These are phyloP conservation scores for Scalopus aquaticus DNA, from an alignment of 2,113 vertebrate genomes.

Conservation along the genomic window DNA sequence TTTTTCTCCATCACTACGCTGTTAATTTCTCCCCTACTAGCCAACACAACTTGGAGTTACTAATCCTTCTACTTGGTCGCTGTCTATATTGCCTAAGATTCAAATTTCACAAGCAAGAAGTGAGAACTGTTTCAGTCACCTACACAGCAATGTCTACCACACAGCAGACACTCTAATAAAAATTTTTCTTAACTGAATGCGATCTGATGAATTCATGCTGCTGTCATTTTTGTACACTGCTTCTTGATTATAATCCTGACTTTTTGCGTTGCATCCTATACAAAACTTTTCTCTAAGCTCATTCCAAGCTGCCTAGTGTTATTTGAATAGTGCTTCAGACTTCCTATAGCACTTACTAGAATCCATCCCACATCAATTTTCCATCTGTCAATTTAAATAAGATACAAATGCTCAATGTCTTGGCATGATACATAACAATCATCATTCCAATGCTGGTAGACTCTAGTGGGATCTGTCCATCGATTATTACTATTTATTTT, in stretches of 20 bases:
- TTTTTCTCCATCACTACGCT: not conserved
- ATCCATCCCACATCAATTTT: not conserved
- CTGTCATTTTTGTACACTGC: not conserved
- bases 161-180: not conserved
- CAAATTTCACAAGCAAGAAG: not conserved
- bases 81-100: not conserved
- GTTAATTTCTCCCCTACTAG: not conserved
- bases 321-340: not conserved
- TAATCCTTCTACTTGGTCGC: not conserved
- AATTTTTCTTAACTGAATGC: not conserved
- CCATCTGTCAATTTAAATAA: not conserved
- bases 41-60: not conserved
- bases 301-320: not conserved
- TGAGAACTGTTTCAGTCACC: not conserved
- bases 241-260: not conserved
- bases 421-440: not conserved
- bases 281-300: not conserved
- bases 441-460: not conserved
- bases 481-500: not conserved
- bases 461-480: not conserved
- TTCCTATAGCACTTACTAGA: not conserved
- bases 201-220: not conserved
- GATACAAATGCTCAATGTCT: not conserved
- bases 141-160: not conserved
- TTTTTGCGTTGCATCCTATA: not conserved